These are phyloP conservation scores for Sebastes nivosus DNA, from an alignment of 2,797 vertebrate species.

Conservation along the genomic window DNA sequence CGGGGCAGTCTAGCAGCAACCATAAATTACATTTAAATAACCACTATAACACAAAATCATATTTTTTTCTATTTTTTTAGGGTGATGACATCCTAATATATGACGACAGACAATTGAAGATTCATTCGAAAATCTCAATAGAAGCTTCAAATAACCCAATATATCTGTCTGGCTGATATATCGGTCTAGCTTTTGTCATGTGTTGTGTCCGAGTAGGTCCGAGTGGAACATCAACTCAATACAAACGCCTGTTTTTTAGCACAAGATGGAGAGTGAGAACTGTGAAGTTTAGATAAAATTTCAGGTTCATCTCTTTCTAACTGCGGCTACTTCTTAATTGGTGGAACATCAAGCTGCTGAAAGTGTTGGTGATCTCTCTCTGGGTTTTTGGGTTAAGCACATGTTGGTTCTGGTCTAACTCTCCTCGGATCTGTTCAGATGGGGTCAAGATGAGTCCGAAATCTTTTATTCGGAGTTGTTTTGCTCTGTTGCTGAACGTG, in stretches of 20 bases:
- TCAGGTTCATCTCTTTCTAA: no score
- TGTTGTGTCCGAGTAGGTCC: background rate
- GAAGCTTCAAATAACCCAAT: no score
- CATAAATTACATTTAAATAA: background rate
- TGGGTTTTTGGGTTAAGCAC: background rate
- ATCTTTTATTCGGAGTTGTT: background rate
- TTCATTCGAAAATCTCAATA: no score
- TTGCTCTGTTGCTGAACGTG: constrained; percentile 4
- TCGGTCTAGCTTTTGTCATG: background rate
- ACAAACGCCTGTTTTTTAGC: background rate
- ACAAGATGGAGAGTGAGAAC: background rate
- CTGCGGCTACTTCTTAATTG: no score
- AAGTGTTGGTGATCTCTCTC: no score
- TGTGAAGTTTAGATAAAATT: background rate
- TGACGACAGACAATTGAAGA: background rate
- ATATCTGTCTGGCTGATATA: no score
- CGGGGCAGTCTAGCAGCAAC: no score
- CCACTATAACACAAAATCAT: background rate
- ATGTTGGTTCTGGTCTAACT: background rate
- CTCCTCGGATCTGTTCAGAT: background rate
- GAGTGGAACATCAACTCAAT: background rate
- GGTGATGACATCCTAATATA: background rate
- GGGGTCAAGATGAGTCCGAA: background rate
- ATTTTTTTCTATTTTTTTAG: background rate
- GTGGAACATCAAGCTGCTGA: fast-evolving